Base-by-base conservation (phyloP, 2,888 invertebrate species). In the Phymatocera aterrima region DNA sequence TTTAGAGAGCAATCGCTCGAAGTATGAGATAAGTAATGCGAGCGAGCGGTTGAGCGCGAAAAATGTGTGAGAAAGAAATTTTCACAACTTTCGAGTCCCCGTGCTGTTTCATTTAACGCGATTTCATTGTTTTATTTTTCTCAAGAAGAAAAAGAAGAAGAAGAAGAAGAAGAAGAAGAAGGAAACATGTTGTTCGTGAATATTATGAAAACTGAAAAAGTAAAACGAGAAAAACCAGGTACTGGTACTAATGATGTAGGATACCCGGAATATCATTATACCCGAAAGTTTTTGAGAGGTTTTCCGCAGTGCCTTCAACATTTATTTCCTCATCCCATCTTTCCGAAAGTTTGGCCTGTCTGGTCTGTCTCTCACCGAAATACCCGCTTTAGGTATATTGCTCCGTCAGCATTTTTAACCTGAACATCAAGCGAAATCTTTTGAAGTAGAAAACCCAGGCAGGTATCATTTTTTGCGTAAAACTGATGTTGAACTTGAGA, bases 371-470 rank as follows among this genome's bases (percentile, higher is more conserved):
- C 61, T 31, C 18, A 12, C 8, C 18, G 37, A 34, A 61, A 54
- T 54, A 24, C 24, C 24, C n/a, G n/a, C n/a, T n/a, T n/a, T n/a
- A n/a, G n/a, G n/a, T 54, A 21, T 12, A 12, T 57, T 57, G 24
- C 57, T 57, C 28, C 57, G 28, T 24, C 57, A 28, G 57, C 57
- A 57, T 57, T 28, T 57, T 57, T 28, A 57, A 57, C 28, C 57
- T 24, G n/a, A n/a, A n/a, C n/a, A n/a, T n/a, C 24, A 24, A 12
- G 57, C 28, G 24, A 54, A 54, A 54, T 12, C 54, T 54, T 18
- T 54, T 21, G 54, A 54, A 12, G 54, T 54, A 18, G 24, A 2
- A n/a, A 6, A 51, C 6, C 8, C 54, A n/a, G n/a, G n/a, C 54
- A 24, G 10, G 3, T 57, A 57, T 57, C 57, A 28, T 24, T 57